Conservation (phyloP, 2,113 vertebrate genomes). For the Uria aalge region DNA sequence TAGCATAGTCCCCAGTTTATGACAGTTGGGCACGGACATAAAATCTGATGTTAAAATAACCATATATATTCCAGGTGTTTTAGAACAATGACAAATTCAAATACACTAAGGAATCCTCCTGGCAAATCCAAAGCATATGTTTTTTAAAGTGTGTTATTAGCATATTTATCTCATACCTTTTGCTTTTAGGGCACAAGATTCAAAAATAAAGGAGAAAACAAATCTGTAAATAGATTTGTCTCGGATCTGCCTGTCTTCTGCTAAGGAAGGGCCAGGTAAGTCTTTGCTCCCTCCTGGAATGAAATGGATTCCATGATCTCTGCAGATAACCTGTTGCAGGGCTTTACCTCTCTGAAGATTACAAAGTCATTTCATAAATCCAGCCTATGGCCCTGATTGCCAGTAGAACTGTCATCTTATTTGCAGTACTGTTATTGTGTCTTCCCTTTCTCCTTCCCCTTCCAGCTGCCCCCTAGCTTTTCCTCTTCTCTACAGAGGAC, state of each 20-base stretch:
- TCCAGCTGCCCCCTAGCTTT: neutral
- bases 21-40: neutral
- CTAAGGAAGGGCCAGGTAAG: neutral
- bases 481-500: neutral
- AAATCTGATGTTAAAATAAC: neutral
- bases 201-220: neutral
- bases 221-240: neutral
- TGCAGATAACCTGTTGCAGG: neutral
- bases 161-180: neutral
- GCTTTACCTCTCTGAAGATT: neutral
- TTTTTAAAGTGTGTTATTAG: neutral
- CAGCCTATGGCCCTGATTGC: neutral
- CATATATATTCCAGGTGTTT: rapidly evolving
- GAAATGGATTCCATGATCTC: neutral
- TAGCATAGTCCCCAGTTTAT: neutral
- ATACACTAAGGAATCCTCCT: neutral
- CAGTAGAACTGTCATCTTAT: neutral
- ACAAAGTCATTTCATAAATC: neutral
- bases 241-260: neutral
- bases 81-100: neutral
- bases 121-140: neutral
- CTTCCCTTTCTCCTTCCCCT: neutral
- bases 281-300: neutral
- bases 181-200: neutral
- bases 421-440: neutral